A percentile compares a stretch with the other conserved stretches of the same genome.
These are phyloP conservation scores for Octopus sinensis DNA, from an alignment of 1,140 invertebrate genomes.

Conservation along the genomic window DNA sequence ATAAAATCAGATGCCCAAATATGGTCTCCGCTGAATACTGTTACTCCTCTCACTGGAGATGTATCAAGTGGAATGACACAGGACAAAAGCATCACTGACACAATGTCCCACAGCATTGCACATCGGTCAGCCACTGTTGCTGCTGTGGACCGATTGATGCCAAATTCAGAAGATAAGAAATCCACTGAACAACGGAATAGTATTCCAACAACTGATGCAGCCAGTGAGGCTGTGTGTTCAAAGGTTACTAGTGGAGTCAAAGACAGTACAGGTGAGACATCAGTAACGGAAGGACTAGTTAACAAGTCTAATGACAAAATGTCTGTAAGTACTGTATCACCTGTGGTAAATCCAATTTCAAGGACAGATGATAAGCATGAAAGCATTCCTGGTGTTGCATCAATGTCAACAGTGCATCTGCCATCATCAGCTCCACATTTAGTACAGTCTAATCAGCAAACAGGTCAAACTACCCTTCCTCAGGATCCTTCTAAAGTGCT, in stretches of 20 bases:
- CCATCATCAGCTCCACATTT: background rate
- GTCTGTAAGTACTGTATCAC: background rate
- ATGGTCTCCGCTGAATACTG: background rate
- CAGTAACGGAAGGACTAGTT: too few species aligned
- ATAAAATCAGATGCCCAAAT: background rate
- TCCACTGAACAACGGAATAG: background rate
- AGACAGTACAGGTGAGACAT: too few species aligned
- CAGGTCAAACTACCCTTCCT: background rate
- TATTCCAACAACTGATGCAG: background rate
- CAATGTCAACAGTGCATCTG: background rate
- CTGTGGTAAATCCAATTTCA: background rate
- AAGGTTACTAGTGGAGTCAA: too few species aligned
- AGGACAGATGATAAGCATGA: constrained; percentile 5
- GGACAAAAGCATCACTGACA: too few species aligned
- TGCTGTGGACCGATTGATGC: background rate
- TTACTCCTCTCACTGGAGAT: background rate
- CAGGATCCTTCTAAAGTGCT: background rate
- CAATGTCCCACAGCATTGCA: too few species aligned
- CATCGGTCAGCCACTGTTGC: background rate
- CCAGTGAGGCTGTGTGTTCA: too few species aligned
- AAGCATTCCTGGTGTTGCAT: background rate
- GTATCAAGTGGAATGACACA: too few species aligned
- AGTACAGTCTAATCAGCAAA: background rate
- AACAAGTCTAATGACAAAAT: too few species aligned
- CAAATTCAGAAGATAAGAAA: constrained; percentile 2